These are phyloP conservation scores for Varecia variegata DNA, from an alignment of 2,797 vertebrate genomes.

Conservation along the genomic window DNA sequence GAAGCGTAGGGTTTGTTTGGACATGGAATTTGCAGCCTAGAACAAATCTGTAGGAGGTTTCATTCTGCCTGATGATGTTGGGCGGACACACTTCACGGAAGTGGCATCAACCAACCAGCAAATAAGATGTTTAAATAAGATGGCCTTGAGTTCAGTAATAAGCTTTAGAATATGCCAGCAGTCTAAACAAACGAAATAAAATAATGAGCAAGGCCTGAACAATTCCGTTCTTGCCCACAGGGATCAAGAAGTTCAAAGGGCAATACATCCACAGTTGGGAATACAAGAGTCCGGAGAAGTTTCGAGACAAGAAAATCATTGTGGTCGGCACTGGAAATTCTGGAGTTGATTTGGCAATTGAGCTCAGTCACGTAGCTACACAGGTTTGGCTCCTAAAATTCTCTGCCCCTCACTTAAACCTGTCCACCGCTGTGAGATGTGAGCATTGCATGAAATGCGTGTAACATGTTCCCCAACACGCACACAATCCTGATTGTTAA, in stretches of 20 bases:
- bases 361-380: slow-evolving; percentile 88
- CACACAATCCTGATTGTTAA: background rate
- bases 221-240: slow-evolving; percentile 72
- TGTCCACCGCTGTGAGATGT: background rate
- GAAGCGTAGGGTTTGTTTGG: background rate
- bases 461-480: background rate
- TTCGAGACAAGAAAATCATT: slow-evolving; percentile 86
- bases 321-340: slow-evolving; percentile 92
- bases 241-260: slow-evolving; percentile 88
- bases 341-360: slow-evolving; percentile 89
- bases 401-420: background rate
- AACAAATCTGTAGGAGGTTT: background rate
- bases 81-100: background rate
- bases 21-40: background rate
- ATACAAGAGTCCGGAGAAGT: slow-evolving; percentile 86
- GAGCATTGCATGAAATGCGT: background rate
- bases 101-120: background rate
- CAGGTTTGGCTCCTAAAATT: slow-evolving; percentile 81
- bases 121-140: background rate
- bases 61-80: background rate
- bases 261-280: slow-evolving; percentile 88
- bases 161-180: background rate
- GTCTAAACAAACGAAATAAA: background rate
- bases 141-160: background rate
- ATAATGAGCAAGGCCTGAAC: background rate